Conservation (phyloP, 1,140 invertebrate genomes). For the Chrysopa pallens region DNA sequence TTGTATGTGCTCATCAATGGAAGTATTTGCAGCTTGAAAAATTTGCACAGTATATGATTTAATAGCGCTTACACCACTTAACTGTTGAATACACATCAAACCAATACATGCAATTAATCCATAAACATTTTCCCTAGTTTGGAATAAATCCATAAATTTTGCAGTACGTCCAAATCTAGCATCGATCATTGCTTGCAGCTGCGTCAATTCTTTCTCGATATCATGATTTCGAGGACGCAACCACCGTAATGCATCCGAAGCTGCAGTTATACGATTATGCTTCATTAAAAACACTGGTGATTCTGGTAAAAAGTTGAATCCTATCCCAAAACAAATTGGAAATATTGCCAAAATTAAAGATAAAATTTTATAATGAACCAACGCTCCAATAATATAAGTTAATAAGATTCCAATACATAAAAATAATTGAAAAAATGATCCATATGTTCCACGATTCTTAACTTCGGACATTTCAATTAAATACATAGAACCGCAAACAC, state of each 20-base stretch:
- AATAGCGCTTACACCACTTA: conserved; percentile 68
- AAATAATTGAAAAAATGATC: conserved; percentile 67
- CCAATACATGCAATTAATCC: conserved; percentile 56
- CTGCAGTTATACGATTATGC: conserved; percentile 28
- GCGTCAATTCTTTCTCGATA: conserved; percentile 23
- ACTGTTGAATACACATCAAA: conserved; percentile 69
- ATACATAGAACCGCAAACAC: conserved; percentile 71
- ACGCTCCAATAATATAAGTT: conserved; percentile 51
- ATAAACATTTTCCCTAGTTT: conserved; percentile 34
- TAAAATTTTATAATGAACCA: conserved; percentile 40
- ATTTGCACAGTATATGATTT: conserved; percentile 70
- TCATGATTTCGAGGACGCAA: conserved; percentile 40
- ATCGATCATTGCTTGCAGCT: conserved; percentile 35
- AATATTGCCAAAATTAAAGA: conserved; percentile 45
- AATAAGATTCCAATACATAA: conserved; percentile 64
- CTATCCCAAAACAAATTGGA: conserved; percentile 40
- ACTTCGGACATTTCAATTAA: conserved; percentile 73
- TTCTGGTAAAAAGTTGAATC: conserved; percentile 62
- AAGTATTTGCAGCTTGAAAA: conserved; percentile 52
- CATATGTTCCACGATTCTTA: conserved; percentile 57
- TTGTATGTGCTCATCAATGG: conserved; percentile 36
- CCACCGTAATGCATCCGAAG: conserved; percentile 31
- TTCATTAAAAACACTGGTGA: conserved; percentile 55
- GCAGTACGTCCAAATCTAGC: conserved; percentile 23
- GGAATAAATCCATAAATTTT: conserved; percentile 35